Conservation (phyloP, 1,140 invertebrate species). For the Oryctes rhinoceros region DNA sequence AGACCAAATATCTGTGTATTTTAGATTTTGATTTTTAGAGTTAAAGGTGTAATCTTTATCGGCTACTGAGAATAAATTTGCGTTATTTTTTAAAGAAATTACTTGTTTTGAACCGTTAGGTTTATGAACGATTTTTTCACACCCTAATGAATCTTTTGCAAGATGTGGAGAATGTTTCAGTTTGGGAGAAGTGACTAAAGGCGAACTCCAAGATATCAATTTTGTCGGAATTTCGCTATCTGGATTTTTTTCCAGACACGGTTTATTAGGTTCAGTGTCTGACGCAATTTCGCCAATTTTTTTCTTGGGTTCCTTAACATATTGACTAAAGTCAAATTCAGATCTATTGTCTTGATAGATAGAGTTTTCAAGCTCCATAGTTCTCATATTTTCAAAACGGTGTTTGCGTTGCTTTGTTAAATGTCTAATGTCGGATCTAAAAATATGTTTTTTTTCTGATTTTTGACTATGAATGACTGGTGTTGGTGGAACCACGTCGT, state of each 20-base stretch:
- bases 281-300: neutral
- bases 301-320: neutral
- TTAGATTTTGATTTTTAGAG: neutral
- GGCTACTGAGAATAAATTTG: neutral
- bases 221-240: neutral
- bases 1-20: neutral
- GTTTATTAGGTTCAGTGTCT: neutral
- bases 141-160: neutral
- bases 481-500: neutral
- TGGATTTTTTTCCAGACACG: neutral
- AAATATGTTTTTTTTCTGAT: neutral
- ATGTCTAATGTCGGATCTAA: too few relatives aligned
- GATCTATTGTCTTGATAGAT: neutral
- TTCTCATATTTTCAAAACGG: neutral
- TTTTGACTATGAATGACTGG: neutral
- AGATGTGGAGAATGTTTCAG: neutral
- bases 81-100: neutral
- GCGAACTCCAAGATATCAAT: constrained; percentile 30
- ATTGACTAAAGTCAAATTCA: neutral
- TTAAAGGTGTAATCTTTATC: neutral
- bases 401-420: neutral
- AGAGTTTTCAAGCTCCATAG: neutral
- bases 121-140: neutral
- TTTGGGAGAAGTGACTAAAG: constrained; percentile 30
- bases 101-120: neutral